Evolutionary conservation across 2,888 invertebrate genomes (phyloP).

Genomic region (Nomada fucata): DNA sequence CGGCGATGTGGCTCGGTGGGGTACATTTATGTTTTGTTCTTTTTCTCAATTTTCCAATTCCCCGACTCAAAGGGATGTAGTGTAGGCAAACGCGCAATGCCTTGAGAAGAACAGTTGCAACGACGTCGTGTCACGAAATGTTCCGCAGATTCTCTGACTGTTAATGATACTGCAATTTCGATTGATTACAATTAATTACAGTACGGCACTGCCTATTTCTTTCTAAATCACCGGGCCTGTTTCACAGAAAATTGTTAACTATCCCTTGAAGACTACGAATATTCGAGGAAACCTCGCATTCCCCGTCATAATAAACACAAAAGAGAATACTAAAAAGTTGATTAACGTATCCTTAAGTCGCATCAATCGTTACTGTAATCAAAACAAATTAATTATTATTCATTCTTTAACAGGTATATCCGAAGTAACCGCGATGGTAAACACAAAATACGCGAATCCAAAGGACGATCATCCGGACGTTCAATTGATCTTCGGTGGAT

Average conservation of each 20-base stretch:
- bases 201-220: background rate
- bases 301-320: too few relatives aligned
- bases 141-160: too few relatives aligned
- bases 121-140: background rate
- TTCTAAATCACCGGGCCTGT: too few relatives aligned
- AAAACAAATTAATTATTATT: background rate
- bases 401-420: slow-evolving; percentile 87
- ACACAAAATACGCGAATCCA: slow-evolving; percentile 91
- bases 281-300: too few relatives aligned
- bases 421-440: slow-evolving; percentile 93
- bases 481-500: slow-evolving; percentile 94
- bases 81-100: background rate
- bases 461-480: slow-evolving; percentile 92
- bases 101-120: background rate
- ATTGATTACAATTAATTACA: background rate
- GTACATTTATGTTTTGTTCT: background rate
- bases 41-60: slow-evolving; percentile 6
- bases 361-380: too few relatives aligned
- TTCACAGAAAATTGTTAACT: background rate
- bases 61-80: slow-evolving; percentile 8
- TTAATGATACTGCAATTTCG: background rate
- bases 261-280: too few relatives aligned
- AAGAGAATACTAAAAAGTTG: too few relatives aligned
- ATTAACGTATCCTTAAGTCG: too few relatives aligned
- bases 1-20: slow-evolving; percentile 17